phyloP scores from a whole-genome alignment of 2,888 invertebrate genomes.

The Ophion obscuratus region DNA sequence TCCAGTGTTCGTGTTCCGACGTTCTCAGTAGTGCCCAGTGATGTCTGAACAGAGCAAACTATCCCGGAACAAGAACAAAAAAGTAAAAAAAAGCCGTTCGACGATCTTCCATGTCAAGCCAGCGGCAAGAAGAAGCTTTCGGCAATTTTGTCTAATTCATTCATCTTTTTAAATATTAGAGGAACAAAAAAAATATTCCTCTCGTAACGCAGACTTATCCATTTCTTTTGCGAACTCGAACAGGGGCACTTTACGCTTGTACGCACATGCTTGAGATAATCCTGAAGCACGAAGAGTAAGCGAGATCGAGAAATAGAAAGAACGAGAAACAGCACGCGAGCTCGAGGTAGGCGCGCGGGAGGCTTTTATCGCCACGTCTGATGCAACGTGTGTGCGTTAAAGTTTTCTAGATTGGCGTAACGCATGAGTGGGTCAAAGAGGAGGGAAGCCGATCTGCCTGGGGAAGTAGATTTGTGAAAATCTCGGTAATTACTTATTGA shows the following conservation, averaged over 20 bases:
- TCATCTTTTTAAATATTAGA: background rate
- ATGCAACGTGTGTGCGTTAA: constrained; percentile 33
- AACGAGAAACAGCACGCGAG: background rate
- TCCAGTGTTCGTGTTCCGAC: constrained; percentile 11
- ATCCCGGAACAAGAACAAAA: background rate
- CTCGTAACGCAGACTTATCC: background rate
- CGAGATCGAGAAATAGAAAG: background rate
- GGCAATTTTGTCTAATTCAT: background rate
- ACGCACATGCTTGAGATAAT: no score
- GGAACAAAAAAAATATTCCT: background rate
- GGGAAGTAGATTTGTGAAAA: constrained; percentile 58
- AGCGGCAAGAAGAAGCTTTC: background rate
- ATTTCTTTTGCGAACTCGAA: background rate
- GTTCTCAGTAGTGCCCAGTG: constrained; percentile 2
- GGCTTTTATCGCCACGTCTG: constrained; percentile 23
- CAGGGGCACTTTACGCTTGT: background rate
- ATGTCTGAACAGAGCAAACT: constrained; percentile 14
- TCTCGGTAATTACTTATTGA: constrained; percentile 67
- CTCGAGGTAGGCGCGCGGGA: background rate
- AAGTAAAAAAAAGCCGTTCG: background rate
- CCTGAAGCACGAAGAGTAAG: background rate
- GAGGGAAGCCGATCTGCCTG: constrained; percentile 44
- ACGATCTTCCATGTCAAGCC: no score
- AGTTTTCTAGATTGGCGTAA: constrained; percentile 16
- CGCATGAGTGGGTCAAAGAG: constrained; percentile 42